phyloP scores from a whole-genome alignment of 2,113 vertebrate genomes.

The Argyrosomus japonicus region DNA sequence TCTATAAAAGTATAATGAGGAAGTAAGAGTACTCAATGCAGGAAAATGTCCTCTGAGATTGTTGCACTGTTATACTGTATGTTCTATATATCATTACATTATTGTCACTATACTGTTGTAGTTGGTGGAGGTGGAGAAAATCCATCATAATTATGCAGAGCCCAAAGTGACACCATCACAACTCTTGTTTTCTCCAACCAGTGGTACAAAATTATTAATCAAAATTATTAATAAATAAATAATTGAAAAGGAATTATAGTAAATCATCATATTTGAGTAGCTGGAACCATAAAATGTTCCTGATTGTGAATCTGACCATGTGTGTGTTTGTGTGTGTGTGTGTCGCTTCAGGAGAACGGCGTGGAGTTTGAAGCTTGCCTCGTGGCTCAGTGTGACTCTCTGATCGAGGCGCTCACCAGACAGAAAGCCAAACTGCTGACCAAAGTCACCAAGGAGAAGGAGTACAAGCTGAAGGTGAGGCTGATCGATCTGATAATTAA shows the following conservation, averaged over 20 bases:
- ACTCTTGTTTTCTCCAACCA: too few species aligned
- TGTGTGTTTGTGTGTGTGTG: constrained; percentile 25
- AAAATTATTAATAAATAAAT: neutral
- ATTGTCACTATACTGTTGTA: too few species aligned
- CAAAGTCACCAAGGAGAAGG: constrained; percentile 97
- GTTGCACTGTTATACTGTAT: too few species aligned
- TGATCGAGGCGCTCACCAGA: constrained; percentile 94
- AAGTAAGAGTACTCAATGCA: too few species aligned
- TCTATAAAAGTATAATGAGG: too few species aligned
- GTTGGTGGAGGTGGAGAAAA: too few species aligned
- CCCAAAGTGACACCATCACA: neutral
- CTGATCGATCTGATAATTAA: too few species aligned
- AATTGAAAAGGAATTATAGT: neutral
- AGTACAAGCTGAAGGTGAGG: constrained; percentile 96
- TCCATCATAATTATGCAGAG: too few species aligned
- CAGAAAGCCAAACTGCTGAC: constrained; percentile 99
- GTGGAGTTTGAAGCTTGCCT: constrained; percentile 97
- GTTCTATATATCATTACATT: too few species aligned
- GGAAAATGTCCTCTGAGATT: too few species aligned
- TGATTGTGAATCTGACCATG: neutral
- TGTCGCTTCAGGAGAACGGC: constrained; percentile 89
- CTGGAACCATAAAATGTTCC: too few species aligned
- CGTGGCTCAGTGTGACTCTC: constrained; percentile 97
- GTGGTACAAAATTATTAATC: neutral
- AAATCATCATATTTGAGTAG: too few species aligned